Evolutionary conservation across 2,797 vertebrate genomes (phyloP).

Genomic region (Sebastes baramenuke): DNA sequence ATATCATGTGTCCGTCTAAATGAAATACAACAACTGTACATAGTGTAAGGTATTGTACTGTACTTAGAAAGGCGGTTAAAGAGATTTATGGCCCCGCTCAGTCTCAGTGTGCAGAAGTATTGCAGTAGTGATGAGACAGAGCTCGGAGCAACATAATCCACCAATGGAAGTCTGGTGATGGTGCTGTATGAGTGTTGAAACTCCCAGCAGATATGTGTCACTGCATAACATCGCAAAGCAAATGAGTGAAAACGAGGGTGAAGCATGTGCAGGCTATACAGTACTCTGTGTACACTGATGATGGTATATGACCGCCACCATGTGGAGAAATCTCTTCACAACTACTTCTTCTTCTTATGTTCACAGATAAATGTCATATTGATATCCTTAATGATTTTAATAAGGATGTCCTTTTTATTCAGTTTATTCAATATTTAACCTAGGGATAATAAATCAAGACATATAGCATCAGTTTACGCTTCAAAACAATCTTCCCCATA

Average conservation of each 20-base stretch:
- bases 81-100: not conserved
- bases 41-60: not conserved
- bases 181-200: not conserved
- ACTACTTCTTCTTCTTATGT: not conserved
- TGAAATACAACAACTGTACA: not conserved
- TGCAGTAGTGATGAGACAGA: not conserved
- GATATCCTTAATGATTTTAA: not conserved
- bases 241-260: not conserved
- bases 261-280: not conserved
- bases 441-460: constrained; percentile 7
- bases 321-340: constrained; percentile 58
- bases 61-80: not conserved
- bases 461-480: constrained; percentile 1
- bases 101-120: not conserved
- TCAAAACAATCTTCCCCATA: constrained; percentile 12
- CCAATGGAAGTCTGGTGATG: not conserved
- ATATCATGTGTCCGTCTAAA: not conserved
- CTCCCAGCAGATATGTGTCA: not conserved
- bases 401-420: not conserved
- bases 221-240: not conserved
- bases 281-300: not conserved
- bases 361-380: not conserved
- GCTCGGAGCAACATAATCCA: not conserved
- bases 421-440: not conserved
- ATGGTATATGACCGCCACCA: constrained; percentile 55